Evolutionary conservation across 2,888 invertebrate species (phyloP).

Genomic region (Dugesia japonica): DNA sequence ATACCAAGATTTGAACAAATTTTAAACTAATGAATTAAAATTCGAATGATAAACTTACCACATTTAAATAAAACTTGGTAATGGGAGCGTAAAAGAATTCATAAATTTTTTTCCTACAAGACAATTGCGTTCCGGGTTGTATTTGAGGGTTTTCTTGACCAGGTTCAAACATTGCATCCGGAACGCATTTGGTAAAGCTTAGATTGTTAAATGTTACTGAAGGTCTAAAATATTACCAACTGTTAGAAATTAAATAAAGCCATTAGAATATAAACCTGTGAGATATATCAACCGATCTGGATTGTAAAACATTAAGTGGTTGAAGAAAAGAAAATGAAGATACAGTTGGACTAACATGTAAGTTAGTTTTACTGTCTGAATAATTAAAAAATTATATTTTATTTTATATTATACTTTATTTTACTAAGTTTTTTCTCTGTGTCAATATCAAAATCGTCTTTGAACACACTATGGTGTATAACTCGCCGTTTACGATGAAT

Average conservation of each 20-base stretch:
- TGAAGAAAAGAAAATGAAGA: not conserved
- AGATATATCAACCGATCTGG: not conserved
- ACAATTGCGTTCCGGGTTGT: slow-evolving; percentile 24
- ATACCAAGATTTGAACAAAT: too few relatives aligned
- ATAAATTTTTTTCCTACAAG: slow-evolving; percentile 65
- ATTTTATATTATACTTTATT: too few relatives aligned
- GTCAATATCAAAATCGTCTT: slow-evolving; percentile 2
- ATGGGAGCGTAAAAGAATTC: slow-evolving; percentile 98
- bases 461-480: not conserved
- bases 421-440: not conserved
- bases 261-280: too few relatives aligned
- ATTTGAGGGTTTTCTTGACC: not conserved
- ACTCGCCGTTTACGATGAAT: not conserved
- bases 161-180: not conserved
- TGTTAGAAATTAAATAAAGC: not conserved
- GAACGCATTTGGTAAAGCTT: not conserved
- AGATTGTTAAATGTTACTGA: not conserved
- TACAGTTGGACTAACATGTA: slow-evolving; percentile 12
- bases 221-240: not conserved
- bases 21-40: not conserved
- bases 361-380: not conserved
- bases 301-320: not conserved
- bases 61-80: slow-evolving; percentile 94
- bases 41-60: slow-evolving; percentile 54
- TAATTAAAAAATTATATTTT: not conserved